A percentile compares a stretch with the other conserved stretches of the same genome.
Conservation (phyloP, 2,888 invertebrate genomes). For the Odontocerum albicorne region DNA sequence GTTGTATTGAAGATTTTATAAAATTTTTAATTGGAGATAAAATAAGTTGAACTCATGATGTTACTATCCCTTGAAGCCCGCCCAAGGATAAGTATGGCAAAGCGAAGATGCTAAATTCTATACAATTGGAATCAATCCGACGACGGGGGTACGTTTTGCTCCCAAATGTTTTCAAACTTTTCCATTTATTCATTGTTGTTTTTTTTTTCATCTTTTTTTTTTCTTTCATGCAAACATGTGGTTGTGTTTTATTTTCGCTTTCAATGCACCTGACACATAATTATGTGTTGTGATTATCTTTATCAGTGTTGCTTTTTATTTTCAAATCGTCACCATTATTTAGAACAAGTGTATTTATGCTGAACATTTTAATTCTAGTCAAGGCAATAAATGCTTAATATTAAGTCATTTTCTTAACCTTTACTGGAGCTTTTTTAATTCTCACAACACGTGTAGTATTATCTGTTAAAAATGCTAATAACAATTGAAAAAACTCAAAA, state of each 20-base stretch:
- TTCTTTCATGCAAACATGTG: constrained; percentile 23
- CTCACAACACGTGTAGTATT: no score
- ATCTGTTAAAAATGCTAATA: no score
- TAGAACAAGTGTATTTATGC: no score
- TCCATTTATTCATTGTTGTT: constrained; percentile 22
- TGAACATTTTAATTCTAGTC: no score
- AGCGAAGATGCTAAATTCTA: constrained; percentile 76
- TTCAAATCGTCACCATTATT: no score
- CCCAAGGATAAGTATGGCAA: constrained; percentile 86
- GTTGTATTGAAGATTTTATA: no score
- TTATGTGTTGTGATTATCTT: no score
- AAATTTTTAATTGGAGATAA: constrained; percentile 4
- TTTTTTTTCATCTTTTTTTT: constrained; percentile 23
- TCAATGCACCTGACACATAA: constrained; percentile 19
- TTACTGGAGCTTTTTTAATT: no score
- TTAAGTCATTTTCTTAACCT: no score
- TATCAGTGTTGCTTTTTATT: no score
- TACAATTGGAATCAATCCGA: constrained; percentile 76
- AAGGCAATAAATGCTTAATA: no score
- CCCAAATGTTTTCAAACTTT: constrained; percentile 35
- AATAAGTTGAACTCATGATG: constrained; percentile 15
- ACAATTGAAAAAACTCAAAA: no score
- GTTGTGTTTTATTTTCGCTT: constrained; percentile 26
- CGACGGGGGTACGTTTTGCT: constrained; percentile 69
- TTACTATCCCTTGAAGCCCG: constrained; percentile 60